Percentiles rank a stretch among this genome's conserved stretches.
phyloP scores from a whole-genome alignment of 2,113 vertebrate genomes.

The Panthera uncia region DNA sequence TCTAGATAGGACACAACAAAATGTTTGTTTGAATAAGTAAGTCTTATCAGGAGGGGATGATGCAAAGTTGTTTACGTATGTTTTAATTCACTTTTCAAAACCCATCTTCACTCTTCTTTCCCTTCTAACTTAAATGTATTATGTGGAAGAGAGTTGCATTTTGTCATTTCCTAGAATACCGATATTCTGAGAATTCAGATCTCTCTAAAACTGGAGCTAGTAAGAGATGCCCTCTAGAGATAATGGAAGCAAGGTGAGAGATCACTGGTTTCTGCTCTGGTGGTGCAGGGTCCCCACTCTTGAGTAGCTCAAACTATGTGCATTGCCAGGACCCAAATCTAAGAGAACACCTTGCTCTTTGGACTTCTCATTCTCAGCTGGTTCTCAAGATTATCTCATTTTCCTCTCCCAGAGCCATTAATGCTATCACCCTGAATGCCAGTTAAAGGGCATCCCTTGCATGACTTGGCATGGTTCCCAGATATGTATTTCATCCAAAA shows the following conservation, averaged over 20 bases:
- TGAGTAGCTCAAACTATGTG: not conserved
- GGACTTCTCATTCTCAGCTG: slow-evolving; percentile 63
- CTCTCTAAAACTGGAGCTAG: not conserved
- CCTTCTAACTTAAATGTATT: not conserved
- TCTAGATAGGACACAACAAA: not conserved
- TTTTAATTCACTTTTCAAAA: slow-evolving; percentile 18
- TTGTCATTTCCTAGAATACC: not conserved
- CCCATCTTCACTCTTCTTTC: not conserved
- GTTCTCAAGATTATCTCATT: slow-evolving; percentile 74
- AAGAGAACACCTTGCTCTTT: slow-evolving; percentile 50
- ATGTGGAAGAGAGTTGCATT: not conserved
- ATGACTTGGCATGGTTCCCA: slow-evolving; percentile 78
- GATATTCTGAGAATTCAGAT: slow-evolving; percentile 15
- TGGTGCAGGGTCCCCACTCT: not conserved
- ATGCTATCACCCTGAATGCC: slow-evolving; percentile 68
- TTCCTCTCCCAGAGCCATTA: slow-evolving; percentile 68
- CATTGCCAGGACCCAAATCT: not conserved
- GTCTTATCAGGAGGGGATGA: not conserved
- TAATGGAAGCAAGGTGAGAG: not conserved
- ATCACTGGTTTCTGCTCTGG: not conserved
- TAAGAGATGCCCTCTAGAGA: not conserved
- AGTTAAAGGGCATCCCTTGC: slow-evolving; percentile 77
- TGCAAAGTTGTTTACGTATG: not conserved
- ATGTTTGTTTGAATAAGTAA: not conserved
- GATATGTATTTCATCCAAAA: slow-evolving; percentile 80